Conservation (phyloP, 2,888 invertebrate species). For the Latrodectus hesperus region DNA sequence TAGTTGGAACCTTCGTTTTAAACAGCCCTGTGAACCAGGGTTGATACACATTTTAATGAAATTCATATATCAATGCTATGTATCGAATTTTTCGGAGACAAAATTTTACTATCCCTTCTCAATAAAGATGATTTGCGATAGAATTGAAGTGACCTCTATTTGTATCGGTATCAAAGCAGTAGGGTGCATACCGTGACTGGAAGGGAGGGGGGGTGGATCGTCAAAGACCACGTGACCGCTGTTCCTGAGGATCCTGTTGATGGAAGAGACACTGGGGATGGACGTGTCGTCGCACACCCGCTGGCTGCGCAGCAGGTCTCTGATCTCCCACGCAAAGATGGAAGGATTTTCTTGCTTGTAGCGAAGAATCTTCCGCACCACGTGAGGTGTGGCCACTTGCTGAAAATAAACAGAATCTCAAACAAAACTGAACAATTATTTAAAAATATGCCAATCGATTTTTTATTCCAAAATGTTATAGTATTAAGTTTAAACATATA, state of each 20-base stretch:
- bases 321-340: conserved; percentile 97
- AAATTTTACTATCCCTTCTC: no score
- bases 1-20: no score
- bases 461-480: background rate
- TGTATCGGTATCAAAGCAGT: no score
- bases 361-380: conserved; percentile 94
- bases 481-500: no score
- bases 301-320: conserved; percentile 90
- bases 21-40: no score
- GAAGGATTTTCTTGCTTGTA: conserved; percentile 96
- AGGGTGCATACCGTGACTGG: no score
- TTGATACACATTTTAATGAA: no score
- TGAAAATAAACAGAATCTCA: conserved; percentile 75
- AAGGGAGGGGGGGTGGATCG: conserved; percentile 73
- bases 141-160: no score
- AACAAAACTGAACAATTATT: no score
- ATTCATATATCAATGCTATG: no score
- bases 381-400: conserved; percentile 97
- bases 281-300: conserved; percentile 85
- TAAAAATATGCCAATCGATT: background rate
- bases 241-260: conserved; percentile 92
- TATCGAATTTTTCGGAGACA: no score
- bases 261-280: conserved; percentile 94
- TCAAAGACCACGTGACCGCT: conserved; percentile 79
- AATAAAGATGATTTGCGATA: no score